These are phyloP conservation scores for Indicator maculatus DNA, from an alignment of 2,113 vertebrate genomes.

Conservation along the genomic window DNA sequence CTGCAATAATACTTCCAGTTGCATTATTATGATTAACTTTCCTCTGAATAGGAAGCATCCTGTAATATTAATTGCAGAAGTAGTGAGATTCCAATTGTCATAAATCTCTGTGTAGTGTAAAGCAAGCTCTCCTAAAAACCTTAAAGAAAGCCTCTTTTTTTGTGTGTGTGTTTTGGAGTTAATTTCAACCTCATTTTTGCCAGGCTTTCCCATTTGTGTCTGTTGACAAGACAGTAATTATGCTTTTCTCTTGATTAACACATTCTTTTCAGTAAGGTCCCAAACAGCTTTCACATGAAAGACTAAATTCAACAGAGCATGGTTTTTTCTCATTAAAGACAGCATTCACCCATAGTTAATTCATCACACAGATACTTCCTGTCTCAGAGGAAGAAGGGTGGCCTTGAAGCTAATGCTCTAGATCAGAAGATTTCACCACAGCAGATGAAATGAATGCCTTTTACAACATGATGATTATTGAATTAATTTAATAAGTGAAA, in stretches of 20 bases:
- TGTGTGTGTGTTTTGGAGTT: not conserved
- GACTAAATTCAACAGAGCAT: slow-evolving; percentile 34
- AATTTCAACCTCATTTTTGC: slow-evolving; percentile 32
- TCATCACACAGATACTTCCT: slow-evolving; percentile 35
- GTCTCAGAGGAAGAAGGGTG: slow-evolving; percentile 7
- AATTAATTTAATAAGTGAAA: not conserved
- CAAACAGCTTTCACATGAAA: slow-evolving; percentile 40
- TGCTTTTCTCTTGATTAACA: slow-evolving; percentile 51
- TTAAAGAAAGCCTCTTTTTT: not conserved
- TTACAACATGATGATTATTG: not conserved
- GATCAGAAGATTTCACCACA: not conserved
- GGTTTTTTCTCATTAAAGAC: slow-evolving; percentile 47
- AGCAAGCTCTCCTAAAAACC: not conserved
- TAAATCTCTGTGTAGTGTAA: slow-evolving; percentile 36
- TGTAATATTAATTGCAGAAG: slow-evolving; percentile 64
- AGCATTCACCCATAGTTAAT: slow-evolving; percentile 23
- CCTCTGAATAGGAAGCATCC: slow-evolving; percentile 36
- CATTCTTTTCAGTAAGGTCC: slow-evolving; percentile 34
- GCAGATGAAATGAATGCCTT: not conserved
- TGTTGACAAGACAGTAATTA: slow-evolving; percentile 42
- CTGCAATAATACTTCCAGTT: slow-evolving; percentile 57
- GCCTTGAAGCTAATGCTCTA: slow-evolving; percentile 3
- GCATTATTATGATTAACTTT: slow-evolving; percentile 55
- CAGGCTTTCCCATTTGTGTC: slow-evolving; percentile 18
- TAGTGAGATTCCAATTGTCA: slow-evolving; percentile 33